Base-by-base conservation (phyloP, 2,888 invertebrate genomes). In the Tachina fera region DNA sequence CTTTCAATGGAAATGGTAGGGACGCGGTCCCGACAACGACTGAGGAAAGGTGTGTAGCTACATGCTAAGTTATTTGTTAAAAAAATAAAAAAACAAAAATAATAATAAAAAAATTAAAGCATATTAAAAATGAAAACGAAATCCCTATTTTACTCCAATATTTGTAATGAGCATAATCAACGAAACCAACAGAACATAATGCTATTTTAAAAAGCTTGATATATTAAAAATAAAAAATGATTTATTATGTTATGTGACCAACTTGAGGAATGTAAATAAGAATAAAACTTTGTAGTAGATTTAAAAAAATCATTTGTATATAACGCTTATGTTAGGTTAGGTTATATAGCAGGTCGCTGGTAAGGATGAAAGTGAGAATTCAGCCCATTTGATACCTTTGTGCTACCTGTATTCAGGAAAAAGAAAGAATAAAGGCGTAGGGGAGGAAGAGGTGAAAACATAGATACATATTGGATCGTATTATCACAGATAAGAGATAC, bases 131-230 rank as follows among this genome's bases (percentile, higher is more conserved):
- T 45, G 47, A 83, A 72, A 83, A 71, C 16, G 72, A 77, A 45
- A 76, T 51, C 51, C 61, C 53, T 63, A 72, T 60, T 77, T 77
- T 58, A 49, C 58, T 76, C 39, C 31, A 47, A 39, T 53, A 68
- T 14, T 71, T 47, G 56, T 68, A 49, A 76, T 80, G 47, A 67
- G n/a, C n/a, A 85, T 75, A 71, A 75, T 75, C 16, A 65, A 71
- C 70, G n/a, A 79, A 79, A 71, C 79, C 60, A 78, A 45, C 61
- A 63, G 47, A 83, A 68, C 41, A 41, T 76, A 75, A 68, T 83
- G 74, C 53, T 75, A 22, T 58, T 75, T 74, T 56, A 63, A 65
- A 49, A 63, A n/a, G 61, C 31, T 56, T 70, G 70, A 71, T 58
- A 45, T 63, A 49, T 75, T 70, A 67, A 77, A 77, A 72, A 45